Evolutionary conservation across 2,888 invertebrate genomes (phyloP), one percentile per base, ranked within the genome.

Genomic region (Napeogenes sylphis): DNA sequence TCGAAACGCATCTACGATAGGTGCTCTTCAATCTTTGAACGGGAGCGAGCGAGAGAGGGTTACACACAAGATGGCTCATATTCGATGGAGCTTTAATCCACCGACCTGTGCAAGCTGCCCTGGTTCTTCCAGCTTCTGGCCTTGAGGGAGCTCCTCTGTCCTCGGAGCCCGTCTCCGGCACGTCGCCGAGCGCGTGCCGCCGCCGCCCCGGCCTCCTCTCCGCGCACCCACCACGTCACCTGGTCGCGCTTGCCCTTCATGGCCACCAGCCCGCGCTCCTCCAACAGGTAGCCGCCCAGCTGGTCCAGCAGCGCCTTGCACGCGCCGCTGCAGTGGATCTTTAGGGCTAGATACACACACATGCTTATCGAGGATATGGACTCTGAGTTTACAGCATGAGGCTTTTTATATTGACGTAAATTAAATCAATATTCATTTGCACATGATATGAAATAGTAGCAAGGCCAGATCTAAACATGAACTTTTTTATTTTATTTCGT

Each of bases 211-310:
- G 92, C 88, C 63, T 95, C 94, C 79, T 97, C 96, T 0, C 96
- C 96, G 4, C 94, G 84, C 47, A 97, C 83, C 96, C 96, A 97
- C 81, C 94, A 97, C 2, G 97, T 97, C 68, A 93, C 66, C 78
- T 95, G 94, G 54, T 96, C 95, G 0, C 95, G 95, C 82, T 96
- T 96, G 55, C 96, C 96, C 79, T 97, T 97, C 93, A 97, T 94
- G 3, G 94, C 88, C 4, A 96, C 92, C 42, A 95, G 75, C 0
- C 97, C 97, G 0, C 97, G 92, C 75, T 96, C 96, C 59, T 93
- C 90, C 4, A 94, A 75, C n/a, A 93, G 88, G 77, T 96, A 97
- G 3, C 96, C 96, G 0, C 95, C 95, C 30, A 96, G 78, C 66
- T 93, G 92, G 67, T 94, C 93, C 10, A 97, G 84, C 2, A 96